phyloP scores from a whole-genome alignment of 1,140 invertebrate genomes.

The Dreissena polymorpha region DNA sequence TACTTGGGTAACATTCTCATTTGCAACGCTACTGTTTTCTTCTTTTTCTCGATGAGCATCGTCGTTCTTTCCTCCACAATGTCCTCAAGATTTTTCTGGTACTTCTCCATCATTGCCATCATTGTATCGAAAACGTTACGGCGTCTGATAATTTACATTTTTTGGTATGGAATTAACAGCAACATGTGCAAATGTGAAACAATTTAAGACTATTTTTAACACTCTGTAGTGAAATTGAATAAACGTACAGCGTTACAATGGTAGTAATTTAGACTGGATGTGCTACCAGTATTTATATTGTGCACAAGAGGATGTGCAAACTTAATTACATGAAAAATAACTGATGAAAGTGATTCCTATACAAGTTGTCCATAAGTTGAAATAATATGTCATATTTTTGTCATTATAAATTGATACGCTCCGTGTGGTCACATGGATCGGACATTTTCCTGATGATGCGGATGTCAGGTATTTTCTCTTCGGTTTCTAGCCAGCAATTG shows the following conservation, averaged over 20 bases:
- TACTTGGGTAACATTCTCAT: conserved; percentile 95
- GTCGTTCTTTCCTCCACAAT: conserved; percentile 93
- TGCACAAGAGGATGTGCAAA: too few relatives aligned
- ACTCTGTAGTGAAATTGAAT: too few relatives aligned
- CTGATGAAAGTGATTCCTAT: too few relatives aligned
- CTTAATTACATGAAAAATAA: too few relatives aligned
- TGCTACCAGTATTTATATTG: too few relatives aligned
- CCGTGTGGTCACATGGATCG: conserved; percentile 89
- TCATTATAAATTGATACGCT: conserved; percentile 86
- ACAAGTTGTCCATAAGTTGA: too few relatives aligned
- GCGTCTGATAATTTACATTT: conserved; percentile 83
- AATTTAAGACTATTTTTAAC: too few relatives aligned
- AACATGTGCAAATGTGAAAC: too few relatives aligned
- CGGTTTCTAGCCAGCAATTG: conserved; percentile 78
- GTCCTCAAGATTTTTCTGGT: conserved; percentile 95
- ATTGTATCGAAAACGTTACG: conserved; percentile 97
- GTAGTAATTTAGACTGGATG: too few relatives aligned
- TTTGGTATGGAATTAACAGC: too few relatives aligned
- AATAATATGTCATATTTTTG: too few relatives aligned
- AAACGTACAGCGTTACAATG: too few relatives aligned
- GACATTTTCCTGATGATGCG: conserved; percentile 86
- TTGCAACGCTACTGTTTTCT: conserved; percentile 95
- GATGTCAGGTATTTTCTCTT: conserved; percentile 79
- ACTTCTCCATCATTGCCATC: conserved; percentile 97
- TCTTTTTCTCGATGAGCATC: conserved; percentile 94